Conservation (phyloP, 2,888 invertebrate genomes). For the Calameuta pallipes region DNA sequence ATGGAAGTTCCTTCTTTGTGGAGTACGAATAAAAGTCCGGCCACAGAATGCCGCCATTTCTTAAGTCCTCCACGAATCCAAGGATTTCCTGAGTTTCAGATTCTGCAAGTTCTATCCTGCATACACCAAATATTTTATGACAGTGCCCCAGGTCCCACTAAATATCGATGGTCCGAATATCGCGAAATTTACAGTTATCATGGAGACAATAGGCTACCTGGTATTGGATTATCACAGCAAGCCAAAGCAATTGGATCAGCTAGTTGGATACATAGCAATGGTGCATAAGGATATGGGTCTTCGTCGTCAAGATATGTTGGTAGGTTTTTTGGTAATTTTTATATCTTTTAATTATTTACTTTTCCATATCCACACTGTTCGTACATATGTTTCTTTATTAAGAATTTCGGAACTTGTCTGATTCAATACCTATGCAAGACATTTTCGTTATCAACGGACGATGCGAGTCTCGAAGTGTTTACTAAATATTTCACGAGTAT, state of each 20-base stretch:
- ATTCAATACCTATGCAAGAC: constrained; percentile 38
- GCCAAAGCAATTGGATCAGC: constrained; percentile 39
- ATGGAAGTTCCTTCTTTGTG: constrained; percentile 44
- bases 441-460: constrained; percentile 36
- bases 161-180: constrained; percentile 37
- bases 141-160: constrained; percentile 31
- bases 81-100: constrained; percentile 28
- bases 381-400: constrained; percentile 1
- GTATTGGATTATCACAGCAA: constrained; percentile 45
- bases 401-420: constrained; percentile 41
- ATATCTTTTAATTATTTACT: constrained; percentile 9
- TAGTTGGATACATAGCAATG: constrained; percentile 50
- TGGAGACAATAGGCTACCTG: constrained; percentile 48
- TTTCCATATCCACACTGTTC: background rate
- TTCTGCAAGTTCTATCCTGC: constrained; percentile 42
- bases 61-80: background rate
- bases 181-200: constrained; percentile 43
- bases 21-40: constrained; percentile 27
- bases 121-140: constrained; percentile 47
- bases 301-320: constrained; percentile 37
- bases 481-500: constrained; percentile 42
- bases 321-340: constrained; percentile 24
- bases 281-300: constrained; percentile 52
- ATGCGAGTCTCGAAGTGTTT: constrained; percentile 29
- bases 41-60: background rate